Evolutionary conservation across 2,888 invertebrate species (phyloP).

Genomic region (Horisme vitalbata): DNA sequence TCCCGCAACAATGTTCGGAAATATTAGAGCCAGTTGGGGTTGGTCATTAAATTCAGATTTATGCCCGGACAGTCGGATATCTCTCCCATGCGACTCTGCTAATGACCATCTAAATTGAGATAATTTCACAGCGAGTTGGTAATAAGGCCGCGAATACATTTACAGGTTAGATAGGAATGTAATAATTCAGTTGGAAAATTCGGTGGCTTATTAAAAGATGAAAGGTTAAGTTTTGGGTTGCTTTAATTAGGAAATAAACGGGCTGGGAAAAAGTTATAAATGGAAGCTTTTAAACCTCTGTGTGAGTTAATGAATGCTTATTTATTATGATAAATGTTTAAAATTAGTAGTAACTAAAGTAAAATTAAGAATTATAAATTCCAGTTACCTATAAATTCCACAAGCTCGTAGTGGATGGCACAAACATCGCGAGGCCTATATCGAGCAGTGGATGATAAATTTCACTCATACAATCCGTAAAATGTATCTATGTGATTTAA

Average conservation of each 20-base stretch:
- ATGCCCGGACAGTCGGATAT: constrained; percentile 73
- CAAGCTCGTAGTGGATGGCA: too few species aligned
- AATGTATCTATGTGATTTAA: too few species aligned
- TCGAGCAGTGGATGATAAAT: too few species aligned
- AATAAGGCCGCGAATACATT: constrained; percentile 49
- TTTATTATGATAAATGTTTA: too few species aligned
- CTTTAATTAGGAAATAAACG: constrained; percentile 8
- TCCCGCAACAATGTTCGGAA: constrained; percentile 69
- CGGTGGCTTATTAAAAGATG: constrained; percentile 24
- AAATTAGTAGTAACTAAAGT: too few species aligned
- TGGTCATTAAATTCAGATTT: constrained; percentile 82
- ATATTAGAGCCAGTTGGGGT: constrained; percentile 64
- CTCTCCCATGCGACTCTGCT: constrained; percentile 79
- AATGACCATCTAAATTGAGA: constrained; percentile 83
- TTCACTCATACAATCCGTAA: too few species aligned
- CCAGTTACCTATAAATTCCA: too few species aligned
- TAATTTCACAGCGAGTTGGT: constrained; percentile 76
- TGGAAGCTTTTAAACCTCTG: not conserved
- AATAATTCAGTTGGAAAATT: constrained; percentile 35
- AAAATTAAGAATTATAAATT: too few species aligned
- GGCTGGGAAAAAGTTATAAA: not conserved
- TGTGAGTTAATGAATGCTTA: too few species aligned
- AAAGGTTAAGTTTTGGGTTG: constrained; percentile 22
- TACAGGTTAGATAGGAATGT: constrained; percentile 34
- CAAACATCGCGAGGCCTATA: too few species aligned